Conservation (phyloP, 2,113 vertebrate species). For the Crocuta crocuta region DNA sequence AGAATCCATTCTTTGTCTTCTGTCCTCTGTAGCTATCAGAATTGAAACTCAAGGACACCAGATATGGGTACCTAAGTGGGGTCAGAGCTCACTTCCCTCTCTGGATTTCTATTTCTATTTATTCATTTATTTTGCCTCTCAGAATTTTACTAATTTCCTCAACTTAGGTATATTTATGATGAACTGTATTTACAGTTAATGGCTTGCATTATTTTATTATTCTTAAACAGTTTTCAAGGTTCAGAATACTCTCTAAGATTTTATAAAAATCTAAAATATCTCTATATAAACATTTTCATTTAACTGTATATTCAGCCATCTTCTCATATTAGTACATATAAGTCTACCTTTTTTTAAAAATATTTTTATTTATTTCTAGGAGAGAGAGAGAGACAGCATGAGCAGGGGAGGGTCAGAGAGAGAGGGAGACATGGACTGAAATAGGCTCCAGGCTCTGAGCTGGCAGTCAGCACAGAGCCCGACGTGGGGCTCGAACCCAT, state of each 20-base stretch:
- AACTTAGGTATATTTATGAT: background rate
- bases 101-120: background rate
- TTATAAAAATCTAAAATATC: background rate
- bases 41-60: background rate
- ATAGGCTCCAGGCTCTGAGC: too few species aligned
- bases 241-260: background rate
- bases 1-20: background rate
- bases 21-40: background rate
- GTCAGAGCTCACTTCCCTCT: background rate
- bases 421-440: too few species aligned
- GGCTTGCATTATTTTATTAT: background rate
- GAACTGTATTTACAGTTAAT: background rate
- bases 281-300: constrained; percentile 1
- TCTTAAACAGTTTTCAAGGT: background rate
- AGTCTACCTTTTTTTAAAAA: background rate
- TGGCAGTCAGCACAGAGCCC: too few species aligned
- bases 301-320: background rate
- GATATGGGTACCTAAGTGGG: background rate
- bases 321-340: background rate
- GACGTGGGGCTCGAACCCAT: too few species aligned
- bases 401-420: too few species aligned
- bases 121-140: background rate
- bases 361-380: too few species aligned
- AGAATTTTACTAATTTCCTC: background rate
- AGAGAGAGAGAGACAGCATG: too few species aligned